Conservation (phyloP, 2,113 vertebrate genomes). For the Bambusicola thoracicus region DNA sequence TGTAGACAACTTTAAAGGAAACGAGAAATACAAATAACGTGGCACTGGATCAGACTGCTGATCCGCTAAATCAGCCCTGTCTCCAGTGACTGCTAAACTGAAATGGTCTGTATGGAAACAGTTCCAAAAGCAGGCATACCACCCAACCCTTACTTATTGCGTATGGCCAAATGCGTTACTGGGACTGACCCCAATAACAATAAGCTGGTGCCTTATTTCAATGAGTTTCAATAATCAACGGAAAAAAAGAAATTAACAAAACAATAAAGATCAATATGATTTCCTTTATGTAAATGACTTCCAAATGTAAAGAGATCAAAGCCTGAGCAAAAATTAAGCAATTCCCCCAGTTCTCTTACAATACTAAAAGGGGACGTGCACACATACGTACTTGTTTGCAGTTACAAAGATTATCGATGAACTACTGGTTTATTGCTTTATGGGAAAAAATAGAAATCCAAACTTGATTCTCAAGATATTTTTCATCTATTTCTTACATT, state of each 20-base stretch:
- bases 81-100: neutral
- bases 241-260: constrained; percentile 57
- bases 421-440: neutral
- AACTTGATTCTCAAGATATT: neutral
- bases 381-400: neutral
- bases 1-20: constrained; percentile 17
- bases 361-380: neutral
- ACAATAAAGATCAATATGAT: constrained; percentile 52
- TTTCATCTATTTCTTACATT: neutral
- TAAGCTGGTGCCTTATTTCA: constrained; percentile 32
- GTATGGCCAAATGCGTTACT: neutral
- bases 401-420: neutral
- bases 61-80: neutral
- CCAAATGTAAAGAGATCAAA: constrained; percentile 61
- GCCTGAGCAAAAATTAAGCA: constrained; percentile 36
- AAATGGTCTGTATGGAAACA: neutral
- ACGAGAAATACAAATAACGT: neutral
- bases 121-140: neutral
- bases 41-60: neutral
- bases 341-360: constrained; percentile 13
- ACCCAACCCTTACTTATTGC: neutral
- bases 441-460: neutral
- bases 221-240: constrained; percentile 55
- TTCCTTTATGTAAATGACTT: constrained; percentile 61
- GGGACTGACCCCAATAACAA: constrained; percentile 19